These are phyloP conservation scores for Atopsyche davidsoni DNA, from an alignment of 1,140 invertebrate genomes.

Conservation along the genomic window DNA sequence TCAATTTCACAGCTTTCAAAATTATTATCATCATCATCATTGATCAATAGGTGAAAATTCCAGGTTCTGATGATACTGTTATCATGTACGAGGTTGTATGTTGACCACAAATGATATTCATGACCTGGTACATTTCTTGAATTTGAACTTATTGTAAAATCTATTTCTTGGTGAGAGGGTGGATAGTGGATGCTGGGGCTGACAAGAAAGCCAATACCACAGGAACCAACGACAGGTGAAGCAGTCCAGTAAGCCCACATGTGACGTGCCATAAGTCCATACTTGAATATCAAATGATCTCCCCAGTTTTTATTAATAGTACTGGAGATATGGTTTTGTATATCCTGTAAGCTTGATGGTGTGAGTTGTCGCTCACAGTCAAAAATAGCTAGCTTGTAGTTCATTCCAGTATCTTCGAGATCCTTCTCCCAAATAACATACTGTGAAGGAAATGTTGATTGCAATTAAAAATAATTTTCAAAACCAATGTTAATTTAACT, in stretches of 20 bases:
- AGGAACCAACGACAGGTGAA: conserved; percentile 14
- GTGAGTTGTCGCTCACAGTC: conserved; percentile 34
- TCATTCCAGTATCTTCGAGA: conserved; percentile 34
- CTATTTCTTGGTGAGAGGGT: conserved; percentile 29
- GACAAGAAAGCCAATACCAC: conserved; percentile 14
- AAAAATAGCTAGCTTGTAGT: conserved; percentile 30
- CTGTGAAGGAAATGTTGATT: conserved; percentile 15
- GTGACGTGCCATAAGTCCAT: conserved; percentile 8
- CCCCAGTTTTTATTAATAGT: conserved; percentile 14
- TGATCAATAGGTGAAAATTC: conserved; percentile 34
- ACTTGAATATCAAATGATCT: conserved; percentile 3
- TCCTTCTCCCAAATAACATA: conserved; percentile 28
- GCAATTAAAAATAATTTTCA: too few relatives aligned
- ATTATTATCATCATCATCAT: conserved; percentile 16
- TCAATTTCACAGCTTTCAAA: conserved; percentile 31
- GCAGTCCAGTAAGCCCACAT: conserved; percentile 9
- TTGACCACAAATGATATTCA: conserved; percentile 21
- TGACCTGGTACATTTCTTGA: conserved; percentile 3
- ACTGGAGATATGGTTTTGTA: conserved; percentile 12
- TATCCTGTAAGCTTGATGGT: conserved; percentile 8
- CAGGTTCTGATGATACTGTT: conserved; percentile 33
- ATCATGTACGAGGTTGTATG: conserved; percentile 28
- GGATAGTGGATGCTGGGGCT: conserved; percentile 11
- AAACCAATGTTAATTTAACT: neutral
- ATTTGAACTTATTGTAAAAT: conserved; percentile 24